Base-by-base conservation (phyloP, 2,113 vertebrate species). In the Sterrhoptilus dennistouni region DNA sequence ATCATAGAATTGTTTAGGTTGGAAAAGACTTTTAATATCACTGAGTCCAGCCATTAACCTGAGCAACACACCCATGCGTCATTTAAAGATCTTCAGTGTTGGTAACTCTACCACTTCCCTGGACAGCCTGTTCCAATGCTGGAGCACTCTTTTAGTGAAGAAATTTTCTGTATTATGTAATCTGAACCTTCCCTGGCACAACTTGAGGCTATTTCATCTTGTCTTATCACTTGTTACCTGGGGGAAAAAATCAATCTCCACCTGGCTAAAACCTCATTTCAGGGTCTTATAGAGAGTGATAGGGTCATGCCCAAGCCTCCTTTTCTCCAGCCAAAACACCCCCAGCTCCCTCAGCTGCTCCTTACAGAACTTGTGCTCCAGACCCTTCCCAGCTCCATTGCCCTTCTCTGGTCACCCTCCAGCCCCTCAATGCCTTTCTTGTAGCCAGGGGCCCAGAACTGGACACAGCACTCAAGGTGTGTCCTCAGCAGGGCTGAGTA, bases 201-300 rank as follows among this genome's bases (percentile, higher is more conserved):
- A 36, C 29, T 4, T 35, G n/a, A 20, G 7, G 8, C 29, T 27
- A 12, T 77, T 92, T 83, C 18, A 12, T 53, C n/a, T 63, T 42
- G 45, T 68, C 12, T 54, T 47, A 52, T 28, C 28, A 6, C 36
- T 76, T 70, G 7, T 64, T 35, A 47, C 38, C 22, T 53, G 19
- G 29, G 44, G 52, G 1, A 56, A 72, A 69, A 76, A 17, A 57
- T 50, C 12, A 3, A 11, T 25, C 16, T 56, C 11, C n/a, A 40
- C 3, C 6, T 77, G 18, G 18, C 21, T 33, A 36, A 10, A 40
- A 6, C n/a, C 9, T 42, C 21, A 22, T 28, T 77, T 53, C 45
- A 78, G n/a, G 52, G 24, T 24, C 2, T 17, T 53, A 11, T 10
- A 36, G 22, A 47, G 18, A 33, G n/a, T 0, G 0, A 40, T 11